phyloP scores from a whole-genome alignment of 2,113 vertebrate species.

The Neofelis nebulosa region DNA sequence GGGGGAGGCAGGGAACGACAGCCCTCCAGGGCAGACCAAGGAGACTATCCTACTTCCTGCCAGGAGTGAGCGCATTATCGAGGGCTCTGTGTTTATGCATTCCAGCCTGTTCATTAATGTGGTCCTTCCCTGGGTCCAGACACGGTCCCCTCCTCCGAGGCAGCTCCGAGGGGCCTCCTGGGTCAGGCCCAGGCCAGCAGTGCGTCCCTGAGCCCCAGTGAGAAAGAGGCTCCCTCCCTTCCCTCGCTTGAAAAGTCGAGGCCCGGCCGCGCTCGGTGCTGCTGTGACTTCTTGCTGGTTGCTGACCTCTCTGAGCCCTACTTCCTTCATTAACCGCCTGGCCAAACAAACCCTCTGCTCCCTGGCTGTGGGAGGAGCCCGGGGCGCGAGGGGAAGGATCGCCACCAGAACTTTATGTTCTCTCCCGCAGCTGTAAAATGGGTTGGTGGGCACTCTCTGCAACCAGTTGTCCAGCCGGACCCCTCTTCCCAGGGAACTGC shows the following conservation, averaged over 20 bases:
- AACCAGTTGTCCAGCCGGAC: fast-evolving
- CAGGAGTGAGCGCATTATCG: neutral
- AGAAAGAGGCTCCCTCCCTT: too few species aligned
- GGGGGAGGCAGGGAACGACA: neutral
- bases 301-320: neutral
- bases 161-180: neutral
- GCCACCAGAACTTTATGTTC: fast-evolving
- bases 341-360: fast-evolving
- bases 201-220: neutral
- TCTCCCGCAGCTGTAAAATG: neutral
- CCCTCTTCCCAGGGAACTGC: neutral
- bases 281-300: fast-evolving
- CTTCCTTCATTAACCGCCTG: neutral
- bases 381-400: fast-evolving
- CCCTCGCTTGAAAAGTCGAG: neutral
- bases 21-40: neutral
- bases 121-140: neutral
- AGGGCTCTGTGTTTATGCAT: neutral
- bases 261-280: neutral
- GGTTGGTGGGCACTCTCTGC: neutral
- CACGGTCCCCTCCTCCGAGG: neutral
- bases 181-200: neutral
- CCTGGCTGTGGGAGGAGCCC: fast-evolving
- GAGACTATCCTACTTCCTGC: neutral
- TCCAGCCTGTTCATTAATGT: neutral